These are phyloP conservation scores for Odontocolon sp. DNA, from an alignment of 2,888 invertebrate species.

Conservation along the genomic window DNA sequence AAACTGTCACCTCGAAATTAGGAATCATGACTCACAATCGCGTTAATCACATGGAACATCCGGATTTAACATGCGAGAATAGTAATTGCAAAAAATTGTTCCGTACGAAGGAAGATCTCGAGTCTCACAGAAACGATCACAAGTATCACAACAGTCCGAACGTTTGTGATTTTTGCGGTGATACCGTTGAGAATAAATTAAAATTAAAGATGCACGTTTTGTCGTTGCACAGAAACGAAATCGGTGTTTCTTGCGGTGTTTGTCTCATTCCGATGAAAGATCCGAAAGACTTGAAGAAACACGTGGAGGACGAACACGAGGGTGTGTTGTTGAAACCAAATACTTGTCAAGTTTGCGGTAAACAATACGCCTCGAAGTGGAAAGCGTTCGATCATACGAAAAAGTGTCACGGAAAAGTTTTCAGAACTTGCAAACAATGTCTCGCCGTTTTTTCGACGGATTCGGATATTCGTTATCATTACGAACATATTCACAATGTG, in stretches of 20 bases:
- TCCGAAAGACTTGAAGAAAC: constrained; percentile 83
- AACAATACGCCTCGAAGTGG: constrained; percentile 84
- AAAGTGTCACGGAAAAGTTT: constrained; percentile 83
- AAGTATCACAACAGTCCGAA: constrained; percentile 80
- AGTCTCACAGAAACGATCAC: constrained; percentile 82
- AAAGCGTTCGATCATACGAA: constrained; percentile 84
- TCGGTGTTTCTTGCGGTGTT: constrained; percentile 83
- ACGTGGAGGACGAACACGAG: constrained; percentile 82
- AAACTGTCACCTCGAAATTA: constrained; percentile 83
- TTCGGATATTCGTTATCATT: constrained; percentile 81
- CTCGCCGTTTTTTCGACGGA: constrained; percentile 83
- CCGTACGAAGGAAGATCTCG: constrained; percentile 82
- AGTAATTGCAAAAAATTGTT: constrained; percentile 82
- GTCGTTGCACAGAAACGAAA: constrained; percentile 83
- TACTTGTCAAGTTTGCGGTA: constrained; percentile 84
- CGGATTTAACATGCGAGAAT: constrained; percentile 81
- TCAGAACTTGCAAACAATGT: constrained; percentile 84
- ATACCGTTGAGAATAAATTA: constrained; percentile 83
- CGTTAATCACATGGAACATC: constrained; percentile 82
- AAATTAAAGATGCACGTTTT: constrained; percentile 84
- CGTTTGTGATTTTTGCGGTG: constrained; percentile 84
- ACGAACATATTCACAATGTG: constrained; percentile 80
- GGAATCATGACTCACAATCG: constrained; percentile 84
- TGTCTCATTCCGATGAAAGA: constrained; percentile 83
- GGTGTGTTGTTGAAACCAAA: constrained; percentile 81